phyloP scores from a whole-genome alignment of 2,113 vertebrate species.

The Damaliscus lunatus region DNA sequence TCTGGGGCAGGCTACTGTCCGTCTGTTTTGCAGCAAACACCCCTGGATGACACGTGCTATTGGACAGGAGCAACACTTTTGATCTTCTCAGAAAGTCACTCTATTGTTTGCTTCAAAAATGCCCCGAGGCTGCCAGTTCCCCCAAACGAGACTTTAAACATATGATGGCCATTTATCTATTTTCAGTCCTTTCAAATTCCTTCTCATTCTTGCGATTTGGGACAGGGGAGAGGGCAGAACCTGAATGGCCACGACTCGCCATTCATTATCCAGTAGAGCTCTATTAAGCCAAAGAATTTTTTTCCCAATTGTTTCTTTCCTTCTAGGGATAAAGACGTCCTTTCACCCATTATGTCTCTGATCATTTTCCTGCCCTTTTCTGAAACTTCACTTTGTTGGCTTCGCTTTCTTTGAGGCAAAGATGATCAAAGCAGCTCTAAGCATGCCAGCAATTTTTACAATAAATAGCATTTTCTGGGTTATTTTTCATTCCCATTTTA shows the following conservation, averaged over 20 bases:
- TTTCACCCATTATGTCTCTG: constrained; percentile 66
- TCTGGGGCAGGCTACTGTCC: not conserved
- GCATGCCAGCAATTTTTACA: constrained; percentile 74
- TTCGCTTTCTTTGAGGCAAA: constrained; percentile 70
- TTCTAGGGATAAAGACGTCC: constrained; percentile 70
- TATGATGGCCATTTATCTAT: constrained; percentile 75
- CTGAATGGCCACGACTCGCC: constrained; percentile 68
- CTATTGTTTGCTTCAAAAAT: constrained; percentile 78
- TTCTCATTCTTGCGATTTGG: constrained; percentile 72
- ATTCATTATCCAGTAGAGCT: constrained; percentile 75
- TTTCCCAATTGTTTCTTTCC: constrained; percentile 73
- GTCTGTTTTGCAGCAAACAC: constrained; percentile 69
- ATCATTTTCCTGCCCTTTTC: constrained; percentile 74
- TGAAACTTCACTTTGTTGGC: constrained; percentile 72
- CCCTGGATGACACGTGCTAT: constrained; percentile 36
- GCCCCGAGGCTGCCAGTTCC: constrained; percentile 66
- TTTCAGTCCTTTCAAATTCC: constrained; percentile 75
- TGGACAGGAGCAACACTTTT: constrained; percentile 59
- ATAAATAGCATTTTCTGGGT: constrained; percentile 78
- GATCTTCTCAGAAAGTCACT: constrained; percentile 73
- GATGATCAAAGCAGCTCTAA: constrained; percentile 75
- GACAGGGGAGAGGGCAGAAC: constrained; percentile 75
- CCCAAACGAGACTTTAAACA: constrained; percentile 73
- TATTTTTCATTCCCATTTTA: constrained; percentile 76
- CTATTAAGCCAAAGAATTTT: constrained; percentile 69